Conservation (phyloP, 2,888 invertebrate species). For the Hedya salicella region DNA sequence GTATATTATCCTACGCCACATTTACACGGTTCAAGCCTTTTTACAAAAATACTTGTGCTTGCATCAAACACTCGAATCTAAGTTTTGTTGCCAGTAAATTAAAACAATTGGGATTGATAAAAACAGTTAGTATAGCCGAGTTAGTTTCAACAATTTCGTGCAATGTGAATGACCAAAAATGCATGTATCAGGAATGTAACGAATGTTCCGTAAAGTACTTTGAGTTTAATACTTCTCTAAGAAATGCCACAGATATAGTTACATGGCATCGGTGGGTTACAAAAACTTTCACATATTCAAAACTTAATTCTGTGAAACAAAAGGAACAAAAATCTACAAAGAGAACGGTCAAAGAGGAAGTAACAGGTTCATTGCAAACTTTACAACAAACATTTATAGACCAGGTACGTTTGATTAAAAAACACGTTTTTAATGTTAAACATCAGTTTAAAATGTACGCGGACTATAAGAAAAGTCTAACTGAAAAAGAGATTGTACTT, state of each 20-base stretch:
- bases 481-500: slow-evolving; percentile 26
- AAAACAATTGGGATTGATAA: too few species aligned
- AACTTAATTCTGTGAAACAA: slow-evolving; percentile 30
- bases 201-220: neutral
- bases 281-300: slow-evolving; percentile 21
- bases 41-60: neutral
- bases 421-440: slow-evolving; percentile 23
- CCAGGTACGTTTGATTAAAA: slow-evolving; percentile 21
- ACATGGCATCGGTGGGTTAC: slow-evolving; percentile 25
- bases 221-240: neutral
- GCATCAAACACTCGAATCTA: neutral
- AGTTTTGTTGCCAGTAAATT: neutral
- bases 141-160: neutral
- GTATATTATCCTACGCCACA: neutral
- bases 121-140: neutral
- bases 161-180: neutral
- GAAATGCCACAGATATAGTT: neutral
- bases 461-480: slow-evolving; percentile 17
- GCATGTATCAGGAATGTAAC: neutral
- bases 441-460: too few species aligned
- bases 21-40: slow-evolving; percentile 1
- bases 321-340: slow-evolving; percentile 32
- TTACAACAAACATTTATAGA: too few species aligned
- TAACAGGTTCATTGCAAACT: slow-evolving; percentile 23
- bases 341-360: slow-evolving; percentile 22